Evolutionary conservation across 2,797 vertebrate genomes (phyloP), one percentile per base, ranked within the genome.

Genomic region (Lacerta viridis): DNA sequence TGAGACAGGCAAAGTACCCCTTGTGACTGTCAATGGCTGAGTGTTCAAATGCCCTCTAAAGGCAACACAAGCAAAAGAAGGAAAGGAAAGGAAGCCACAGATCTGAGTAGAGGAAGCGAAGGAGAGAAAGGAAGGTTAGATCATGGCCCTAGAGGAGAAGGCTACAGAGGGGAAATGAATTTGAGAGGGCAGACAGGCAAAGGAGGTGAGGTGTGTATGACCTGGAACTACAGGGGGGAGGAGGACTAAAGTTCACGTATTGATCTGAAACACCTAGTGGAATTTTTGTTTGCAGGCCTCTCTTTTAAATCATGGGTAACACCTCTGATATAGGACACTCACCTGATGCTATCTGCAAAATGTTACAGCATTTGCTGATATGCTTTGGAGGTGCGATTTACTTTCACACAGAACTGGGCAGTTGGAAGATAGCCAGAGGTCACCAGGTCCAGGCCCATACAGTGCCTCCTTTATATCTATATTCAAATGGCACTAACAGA

Each of bases 321-420:
- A 4, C 7, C 15, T 88, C 89, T 87, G 86, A 33, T 59, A 33
- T 0, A 43, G 79, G 69, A 92, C 90, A 90, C 75, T 71, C 41
- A 83, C 46, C n/a, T 50, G 20, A 76, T 86, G 64, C 46, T 66
- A 11, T 41, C 88, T 71, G 29, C 36, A 17, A 76, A 61, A 71
- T 66, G n/a, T 74, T 88, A 72, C 33, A 80, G 91, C 88, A 90
- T 23, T 9, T 78, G 86, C 0, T 4, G 59, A 72, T 83, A 77
- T 80, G 7, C n/a, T 90, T 83, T 50, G 3, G 4, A 29, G 2
- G 75, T 74, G 50, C 13, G 2, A 0, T n/a, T 68, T 69, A 78
- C 41, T 8, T 0, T 87, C 50, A 20, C 46, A 61, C 71, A 36
- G 6, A 36, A 83, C 13, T 15, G 10, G 50, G n/a, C n/a, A 27